Evolutionary conservation across 1,140 invertebrate genomes (phyloP), one percentile per base, ranked within the genome.

Genomic region (Ceratina calcarata): DNA sequence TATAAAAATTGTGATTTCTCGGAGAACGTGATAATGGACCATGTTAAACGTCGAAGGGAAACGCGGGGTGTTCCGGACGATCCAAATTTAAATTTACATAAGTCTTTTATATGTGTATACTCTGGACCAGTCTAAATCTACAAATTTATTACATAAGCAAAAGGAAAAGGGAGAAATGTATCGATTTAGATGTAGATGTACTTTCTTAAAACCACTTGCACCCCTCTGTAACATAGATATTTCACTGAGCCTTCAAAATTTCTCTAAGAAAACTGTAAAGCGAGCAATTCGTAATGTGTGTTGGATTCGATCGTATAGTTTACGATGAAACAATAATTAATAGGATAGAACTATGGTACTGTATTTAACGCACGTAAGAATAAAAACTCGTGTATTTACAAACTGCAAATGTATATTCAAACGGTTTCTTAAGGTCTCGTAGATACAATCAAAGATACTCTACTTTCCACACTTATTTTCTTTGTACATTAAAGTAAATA

Each of bases 381-480:
- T 74, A 79, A 79, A 79, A 79, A 79, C 57, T 64, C 32, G 27
- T 72, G 58, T 78, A 78, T 62, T 71, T 64, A 32, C 22, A 53
- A 78, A 62, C 2, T 10, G 51, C 1, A 18, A 18, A 3, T 37
- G 37, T 32, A 32, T 55, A 58, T 20, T 49, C 7, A 66, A 15
- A 16, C 57, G 27, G 16, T 49, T 58, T 10, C 3, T 24, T 22
- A 32, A 45, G n/a, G 27, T 58, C 37, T 22, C 18, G 18, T 45
- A 10, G n/a, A 60, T 7, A 27, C 4, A 18, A 4, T 18, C 1
- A 75, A 45, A 58, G n/a, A 51, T 32, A 68, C 13, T 27, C 2
- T 45, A 8, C 24, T 60, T 18, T 62, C 49, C 18, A 0, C 4
- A 22, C 12, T 3, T 45, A 45, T 45, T 45, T 45, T 45, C 37